Percentiles rank a stretch among this genome's conserved stretches.
phyloP scores from a whole-genome alignment of 2,113 vertebrate species.

The Columba livia region DNA sequence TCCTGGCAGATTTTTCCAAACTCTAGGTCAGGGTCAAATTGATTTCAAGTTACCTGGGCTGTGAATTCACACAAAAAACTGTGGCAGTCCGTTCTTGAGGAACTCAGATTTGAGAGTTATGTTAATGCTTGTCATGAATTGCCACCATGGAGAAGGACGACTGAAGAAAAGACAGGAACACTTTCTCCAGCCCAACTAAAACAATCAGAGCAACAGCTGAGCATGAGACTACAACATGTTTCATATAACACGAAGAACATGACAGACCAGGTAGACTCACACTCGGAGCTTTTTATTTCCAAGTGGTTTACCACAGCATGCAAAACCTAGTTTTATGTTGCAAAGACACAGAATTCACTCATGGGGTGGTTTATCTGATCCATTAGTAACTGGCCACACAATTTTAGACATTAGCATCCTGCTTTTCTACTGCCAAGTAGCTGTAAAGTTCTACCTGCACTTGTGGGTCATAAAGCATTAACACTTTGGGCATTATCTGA shows the following conservation, averaged over 20 bases:
- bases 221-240: background rate
- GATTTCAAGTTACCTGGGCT: background rate
- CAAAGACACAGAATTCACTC: background rate
- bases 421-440: background rate
- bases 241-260: background rate
- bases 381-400: background rate
- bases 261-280: background rate
- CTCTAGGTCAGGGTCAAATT: background rate
- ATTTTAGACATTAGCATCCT: background rate
- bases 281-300: background rate
- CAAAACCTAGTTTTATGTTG: background rate
- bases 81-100: background rate
- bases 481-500: background rate
- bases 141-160: background rate
- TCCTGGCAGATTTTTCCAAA: background rate
- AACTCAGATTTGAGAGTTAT: background rate
- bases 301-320: background rate
- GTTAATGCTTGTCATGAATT: fast-evolving
- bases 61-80: background rate
- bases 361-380: background rate
- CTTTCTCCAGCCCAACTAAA: background rate
- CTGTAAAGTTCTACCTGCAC: background rate
- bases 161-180: background rate
- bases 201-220: background rate
- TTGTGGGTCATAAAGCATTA: background rate